Conservation (phyloP, 2,797 vertebrate species). For the Bovichtus diacanthus region DNA sequence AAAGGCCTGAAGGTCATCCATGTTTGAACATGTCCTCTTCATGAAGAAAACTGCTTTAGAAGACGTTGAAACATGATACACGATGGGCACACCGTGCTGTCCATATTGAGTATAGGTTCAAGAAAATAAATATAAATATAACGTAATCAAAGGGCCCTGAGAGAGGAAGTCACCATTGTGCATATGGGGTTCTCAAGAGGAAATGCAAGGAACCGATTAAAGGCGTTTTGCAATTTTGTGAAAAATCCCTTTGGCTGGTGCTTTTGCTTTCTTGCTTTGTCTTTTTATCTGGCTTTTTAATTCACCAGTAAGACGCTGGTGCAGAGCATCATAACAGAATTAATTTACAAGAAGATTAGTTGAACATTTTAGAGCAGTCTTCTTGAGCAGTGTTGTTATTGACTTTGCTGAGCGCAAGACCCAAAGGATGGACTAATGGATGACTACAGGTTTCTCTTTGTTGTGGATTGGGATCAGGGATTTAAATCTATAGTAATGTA, state of each 20-base stretch:
- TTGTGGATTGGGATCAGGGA: too few species aligned
- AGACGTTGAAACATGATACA: background rate
- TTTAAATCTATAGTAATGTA: too few species aligned
- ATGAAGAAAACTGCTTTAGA: background rate
- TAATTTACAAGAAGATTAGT: background rate
- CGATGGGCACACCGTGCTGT: background rate
- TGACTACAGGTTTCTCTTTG: too few species aligned
- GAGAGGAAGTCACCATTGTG: background rate
- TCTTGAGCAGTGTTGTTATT: too few species aligned
- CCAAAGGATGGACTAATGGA: too few species aligned
- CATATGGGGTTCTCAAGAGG: background rate
- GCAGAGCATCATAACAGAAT: background rate
- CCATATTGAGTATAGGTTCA: background rate
- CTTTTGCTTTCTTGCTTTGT: background rate
- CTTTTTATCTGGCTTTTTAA: background rate
- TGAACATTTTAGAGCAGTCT: background rate
- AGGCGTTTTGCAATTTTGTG: background rate
- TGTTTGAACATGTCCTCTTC: constrained; percentile 15
- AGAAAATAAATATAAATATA: constrained; percentile 2
- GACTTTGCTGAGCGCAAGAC: too few species aligned
- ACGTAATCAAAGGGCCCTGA: background rate
- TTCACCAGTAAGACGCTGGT: background rate
- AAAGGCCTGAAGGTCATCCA: constrained; percentile 36
- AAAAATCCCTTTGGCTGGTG: background rate
- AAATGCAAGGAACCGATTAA: background rate